Evolutionary conservation across 2,113 vertebrate genomes (phyloP), one percentile per base, ranked within the genome.

Genomic region (Ctenomys sociabilis): DNA sequence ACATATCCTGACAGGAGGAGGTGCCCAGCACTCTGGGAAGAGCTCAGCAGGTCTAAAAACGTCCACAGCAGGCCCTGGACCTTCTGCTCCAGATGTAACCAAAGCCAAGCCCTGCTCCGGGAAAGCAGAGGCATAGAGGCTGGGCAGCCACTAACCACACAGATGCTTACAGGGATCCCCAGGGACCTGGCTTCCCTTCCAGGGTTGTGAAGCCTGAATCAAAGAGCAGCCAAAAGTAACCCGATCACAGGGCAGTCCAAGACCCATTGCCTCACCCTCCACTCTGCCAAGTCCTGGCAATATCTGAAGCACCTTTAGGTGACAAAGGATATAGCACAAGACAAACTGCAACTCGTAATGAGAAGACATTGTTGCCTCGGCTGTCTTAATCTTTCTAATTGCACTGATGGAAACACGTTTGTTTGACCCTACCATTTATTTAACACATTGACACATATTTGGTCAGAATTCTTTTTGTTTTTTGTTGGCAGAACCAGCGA

Each of bases 11-110:
- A 37, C 2, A 14, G 28, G 4, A 9, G 7, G 14, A 0, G 6
- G 68, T 49, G 59, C 3, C 78, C 11, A 21, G 16, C 1, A 40
- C 26, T 5, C 0, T 49, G 21, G 37, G 49, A 35, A 81, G 4
- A 9, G 40, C 32, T 8, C 2, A 13, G n/a, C 64, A 19, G 32
- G 28, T 64, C 84, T 54, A 85, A 75, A 68, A 78, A 24, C 57
- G 35, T 30, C 52, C 4, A 45, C 2, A 0, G 52, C 7, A 19
- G 0, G 1, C 24, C 30, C n/a, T 35, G 57, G 1, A 17, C 16
- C 64, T 19, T 63, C 52, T 64, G 83, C 43, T 16, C 0, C 1
- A 14, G 45, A 9, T 0, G 11, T 66, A 12, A 19, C 32, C 24
- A 9, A 37, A n/a, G 70, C 89, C 17, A 75, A 52, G 68, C 13